phyloP scores from a whole-genome alignment of 2,113 vertebrate species.

The Indicator indicator region DNA sequence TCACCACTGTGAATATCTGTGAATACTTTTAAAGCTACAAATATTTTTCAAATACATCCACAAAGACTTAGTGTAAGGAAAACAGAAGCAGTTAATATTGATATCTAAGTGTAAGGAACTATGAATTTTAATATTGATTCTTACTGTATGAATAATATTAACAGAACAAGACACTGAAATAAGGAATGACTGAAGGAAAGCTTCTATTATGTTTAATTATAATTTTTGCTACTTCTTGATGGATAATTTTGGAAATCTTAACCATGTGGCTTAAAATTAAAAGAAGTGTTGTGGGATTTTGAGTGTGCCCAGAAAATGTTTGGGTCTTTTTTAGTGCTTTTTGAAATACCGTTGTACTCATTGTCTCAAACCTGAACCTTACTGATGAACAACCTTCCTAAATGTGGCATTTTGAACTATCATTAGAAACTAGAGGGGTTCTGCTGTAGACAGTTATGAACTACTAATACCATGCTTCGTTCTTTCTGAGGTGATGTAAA shows the following conservation, averaged over 20 bases:
- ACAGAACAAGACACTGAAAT: not conserved
- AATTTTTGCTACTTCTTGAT: not conserved
- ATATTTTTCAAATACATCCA: not conserved
- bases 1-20: not conserved
- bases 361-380: not conserved
- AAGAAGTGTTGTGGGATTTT: not conserved
- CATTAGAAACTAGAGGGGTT: not conserved
- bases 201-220: not conserved
- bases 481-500: not conserved
- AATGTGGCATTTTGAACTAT: not conserved
- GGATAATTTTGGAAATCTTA: not conserved
- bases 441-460: not conserved
- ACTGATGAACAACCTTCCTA: not conserved
- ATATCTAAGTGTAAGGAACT: not conserved
- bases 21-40: not conserved
- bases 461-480: not conserved
- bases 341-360: not conserved
- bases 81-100: not conserved
- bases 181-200: not conserved
- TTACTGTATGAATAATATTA: not conserved
- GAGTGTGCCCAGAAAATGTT: not conserved
- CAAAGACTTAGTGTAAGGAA: not conserved
- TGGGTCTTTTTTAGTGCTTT: not conserved
- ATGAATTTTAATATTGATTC: not conserved
- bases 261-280: not conserved